Percentiles rank a stretch among this genome's conserved stretches.
These are phyloP conservation scores for Rhinichthys klamathensis DNA, from an alignment of 2,113 vertebrate species.

Conservation along the genomic window DNA sequence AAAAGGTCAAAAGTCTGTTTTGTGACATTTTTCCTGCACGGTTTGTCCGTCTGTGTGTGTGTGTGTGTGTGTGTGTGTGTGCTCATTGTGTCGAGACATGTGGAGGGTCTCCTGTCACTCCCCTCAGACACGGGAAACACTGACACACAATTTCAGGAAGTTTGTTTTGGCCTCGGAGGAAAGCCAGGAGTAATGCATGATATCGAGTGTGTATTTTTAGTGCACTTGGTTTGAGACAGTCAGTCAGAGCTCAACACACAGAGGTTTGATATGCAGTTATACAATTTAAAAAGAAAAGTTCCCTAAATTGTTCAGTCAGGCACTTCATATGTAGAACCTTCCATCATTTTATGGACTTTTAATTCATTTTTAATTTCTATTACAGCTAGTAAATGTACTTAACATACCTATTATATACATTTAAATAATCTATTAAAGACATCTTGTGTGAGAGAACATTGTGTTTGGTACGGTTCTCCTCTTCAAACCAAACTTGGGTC, in stretches of 20 bases:
- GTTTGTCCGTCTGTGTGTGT: too few relatives aligned
- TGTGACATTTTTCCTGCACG: not conserved
- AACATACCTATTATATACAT: too few relatives aligned
- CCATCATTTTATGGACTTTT: too few relatives aligned
- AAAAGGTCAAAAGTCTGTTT: not conserved
- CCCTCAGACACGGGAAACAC: constrained; percentile 65
- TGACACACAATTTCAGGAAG: constrained; percentile 80
- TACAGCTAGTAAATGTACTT: too few relatives aligned
- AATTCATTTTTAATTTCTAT: too few relatives aligned
- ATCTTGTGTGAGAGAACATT: too few relatives aligned
- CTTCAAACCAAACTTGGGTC: too few relatives aligned
- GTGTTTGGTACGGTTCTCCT: too few relatives aligned
- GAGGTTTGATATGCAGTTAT: not conserved
- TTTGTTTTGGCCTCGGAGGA: constrained; percentile 72
- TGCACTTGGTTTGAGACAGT: constrained; percentile 29
- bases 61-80: constrained; percentile 21
- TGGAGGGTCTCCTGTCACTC: constrained; percentile 53
- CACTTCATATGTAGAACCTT: too few relatives aligned
- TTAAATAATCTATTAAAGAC: too few relatives aligned
- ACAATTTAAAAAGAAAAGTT: too few relatives aligned
- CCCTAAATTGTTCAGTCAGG: too few relatives aligned
- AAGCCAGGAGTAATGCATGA: constrained; percentile 54
- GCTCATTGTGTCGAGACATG: not conserved
- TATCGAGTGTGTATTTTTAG: constrained; percentile 67
- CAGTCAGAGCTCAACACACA: not conserved